These are phyloP conservation scores for Seira sanloemensis DNA, from an alignment of 2,888 invertebrate genomes.

Conservation along the genomic window DNA sequence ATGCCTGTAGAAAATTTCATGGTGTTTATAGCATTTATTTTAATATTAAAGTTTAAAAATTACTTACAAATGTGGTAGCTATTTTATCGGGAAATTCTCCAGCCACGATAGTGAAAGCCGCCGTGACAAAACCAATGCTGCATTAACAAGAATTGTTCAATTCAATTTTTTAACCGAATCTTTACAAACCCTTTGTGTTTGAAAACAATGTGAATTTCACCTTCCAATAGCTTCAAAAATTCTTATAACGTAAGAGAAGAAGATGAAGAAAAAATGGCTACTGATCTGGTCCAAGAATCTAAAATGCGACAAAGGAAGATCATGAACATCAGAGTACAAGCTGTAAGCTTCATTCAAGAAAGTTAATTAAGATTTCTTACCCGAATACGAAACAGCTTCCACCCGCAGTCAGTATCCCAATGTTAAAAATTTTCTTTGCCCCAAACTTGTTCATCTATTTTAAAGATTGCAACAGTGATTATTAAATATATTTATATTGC, in stretches of 20 bases:
- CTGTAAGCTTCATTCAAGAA: background rate
- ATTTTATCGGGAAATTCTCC: constrained; percentile 91
- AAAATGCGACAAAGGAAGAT: background rate
- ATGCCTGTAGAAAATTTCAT: constrained; percentile 69
- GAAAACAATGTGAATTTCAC: constrained; percentile 11
- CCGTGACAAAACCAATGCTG: constrained; percentile 89
- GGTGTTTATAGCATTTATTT: background rate
- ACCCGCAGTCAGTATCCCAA: constrained; percentile 89
- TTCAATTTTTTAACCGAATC: background rate
- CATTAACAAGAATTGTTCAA: background rate
- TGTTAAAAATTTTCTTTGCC: constrained; percentile 88
- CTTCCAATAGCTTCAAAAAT: constrained; percentile 88
- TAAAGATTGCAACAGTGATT: constrained; percentile 42
- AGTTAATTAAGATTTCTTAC: constrained; percentile 78
- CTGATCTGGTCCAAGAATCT: constrained; percentile 60
- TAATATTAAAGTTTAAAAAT: background rate
- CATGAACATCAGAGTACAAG: background rate
- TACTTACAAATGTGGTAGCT: constrained; percentile 88
- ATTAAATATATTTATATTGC: background rate
- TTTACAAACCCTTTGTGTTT: background rate
- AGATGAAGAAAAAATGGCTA: constrained; percentile 83
- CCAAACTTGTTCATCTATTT: constrained; percentile 84
- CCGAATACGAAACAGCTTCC: constrained; percentile 90
- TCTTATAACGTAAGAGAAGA: constrained; percentile 86
- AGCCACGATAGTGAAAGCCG: constrained; percentile 90